phyloP scores from a whole-genome alignment of 2,797 vertebrate genomes.

The Myotis vivesi region DNA sequence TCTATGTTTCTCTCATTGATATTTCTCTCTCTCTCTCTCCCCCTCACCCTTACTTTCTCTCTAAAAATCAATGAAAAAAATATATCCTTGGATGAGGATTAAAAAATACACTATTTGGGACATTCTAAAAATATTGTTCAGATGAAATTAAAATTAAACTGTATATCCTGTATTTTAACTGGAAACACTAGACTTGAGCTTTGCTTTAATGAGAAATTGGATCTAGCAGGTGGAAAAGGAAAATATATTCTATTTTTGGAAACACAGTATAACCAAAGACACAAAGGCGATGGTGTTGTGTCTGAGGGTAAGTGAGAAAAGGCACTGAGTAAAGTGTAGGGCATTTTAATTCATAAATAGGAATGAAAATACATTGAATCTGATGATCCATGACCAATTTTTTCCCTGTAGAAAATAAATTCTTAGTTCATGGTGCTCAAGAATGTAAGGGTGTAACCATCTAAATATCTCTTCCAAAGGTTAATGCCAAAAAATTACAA shows the following conservation, averaged over 20 bases:
- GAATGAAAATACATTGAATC: constrained; percentile 28
- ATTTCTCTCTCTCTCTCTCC: neutral
- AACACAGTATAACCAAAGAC: neutral
- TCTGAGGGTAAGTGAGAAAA: neutral
- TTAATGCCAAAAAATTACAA: constrained; percentile 37
- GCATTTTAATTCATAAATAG: neutral
- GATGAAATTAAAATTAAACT: constrained; percentile 44
- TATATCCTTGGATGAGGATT: neutral
- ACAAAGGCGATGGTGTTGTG: neutral
- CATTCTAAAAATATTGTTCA: neutral
- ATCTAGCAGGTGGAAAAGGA: neutral
- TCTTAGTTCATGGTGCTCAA: constrained; percentile 6
- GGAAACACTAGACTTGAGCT: neutral
- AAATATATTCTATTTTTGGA: neutral
- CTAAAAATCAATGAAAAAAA: neutral
- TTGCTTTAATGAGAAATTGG: neutral
- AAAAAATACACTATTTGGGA: neutral
- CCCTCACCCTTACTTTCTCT: neutral
- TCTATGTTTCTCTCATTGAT: neutral
- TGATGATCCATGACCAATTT: constrained; percentile 8
- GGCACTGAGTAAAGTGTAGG: neutral
- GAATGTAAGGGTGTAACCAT: neutral
- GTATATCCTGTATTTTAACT: neutral
- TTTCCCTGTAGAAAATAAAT: constrained; percentile 17
- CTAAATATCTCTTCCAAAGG: constrained; percentile 22